Base-by-base conservation (phyloP, 2,888 invertebrate genomes). In the Tenthredo scrophulariae region DNA sequence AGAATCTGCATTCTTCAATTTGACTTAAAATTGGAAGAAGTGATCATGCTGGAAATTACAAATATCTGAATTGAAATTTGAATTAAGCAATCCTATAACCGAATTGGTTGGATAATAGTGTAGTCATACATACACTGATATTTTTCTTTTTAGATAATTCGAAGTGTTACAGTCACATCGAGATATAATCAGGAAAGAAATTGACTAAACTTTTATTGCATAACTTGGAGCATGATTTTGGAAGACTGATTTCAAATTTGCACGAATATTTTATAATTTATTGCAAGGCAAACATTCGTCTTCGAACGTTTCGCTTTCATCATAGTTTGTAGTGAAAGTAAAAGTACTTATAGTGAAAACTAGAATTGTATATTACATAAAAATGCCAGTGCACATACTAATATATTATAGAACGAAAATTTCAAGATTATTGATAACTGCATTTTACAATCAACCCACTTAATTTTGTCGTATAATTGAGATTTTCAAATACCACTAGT, bases 151-250 rank as follows among this genome's bases (percentile, higher is more conserved):
- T 62, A 33, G 0, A 1, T 33, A 67, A 67, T 33, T 67, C 18
- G 15, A 18, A 33, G 67, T 67, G 7, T 67, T 67, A 67, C 15
- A 33, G 22, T 33, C 33, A 29, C 33, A 67, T 67, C 6, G 33
- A 67, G 33, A 18, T 67, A 33, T 33, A 15, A 67, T 67, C 18
- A 43, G 40, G 7, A 62, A 22, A 74, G 43, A 74, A 9, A 74
- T 43, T 26, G 40, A 72, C n/a, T n/a, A n/a, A n/a, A n/a, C 40
- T 74, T 43, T 74, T 26, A 74, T 74, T 43, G 74, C 70, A 72
- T 22, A 13, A 74, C n/a, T 43, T 40, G 22, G n/a, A 43, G 43
- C 7, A 46, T 74, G 13, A 40, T 74, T 40, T 74, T 22, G 70
- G 22, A 74, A 40, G 74, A 74, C 74, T 74, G 40, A 26, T 43